Conservation (phyloP, 1,140 invertebrate species). For the Nasonia vitripennis region DNA sequence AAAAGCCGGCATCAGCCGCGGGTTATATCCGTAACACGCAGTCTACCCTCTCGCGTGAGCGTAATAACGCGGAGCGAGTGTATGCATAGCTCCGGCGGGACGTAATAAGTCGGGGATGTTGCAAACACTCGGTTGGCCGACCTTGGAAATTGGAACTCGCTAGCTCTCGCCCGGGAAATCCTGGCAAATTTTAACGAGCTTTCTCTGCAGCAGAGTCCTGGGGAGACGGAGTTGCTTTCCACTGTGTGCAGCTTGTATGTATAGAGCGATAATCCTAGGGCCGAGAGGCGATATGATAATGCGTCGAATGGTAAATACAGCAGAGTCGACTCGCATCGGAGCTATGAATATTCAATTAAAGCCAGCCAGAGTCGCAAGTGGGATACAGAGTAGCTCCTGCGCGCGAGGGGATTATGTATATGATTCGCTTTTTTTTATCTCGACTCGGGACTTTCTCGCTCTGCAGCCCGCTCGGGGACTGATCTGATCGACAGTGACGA, state of each 20-base stretch:
- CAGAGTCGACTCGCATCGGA: not conserved
- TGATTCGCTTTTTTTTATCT: not conserved
- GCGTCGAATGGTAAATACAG: constrained; percentile 55
- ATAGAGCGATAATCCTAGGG: not conserved
- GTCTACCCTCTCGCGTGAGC: not conserved
- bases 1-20: not conserved
- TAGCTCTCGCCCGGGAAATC: constrained; percentile 10
- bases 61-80: not conserved
- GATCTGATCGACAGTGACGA: not conserved
- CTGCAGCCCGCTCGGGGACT: not conserved
- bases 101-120: constrained; percentile 37
- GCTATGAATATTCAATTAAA: constrained; percentile 60
- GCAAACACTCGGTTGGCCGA: not conserved
- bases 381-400: not conserved
- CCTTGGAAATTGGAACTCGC: not conserved
- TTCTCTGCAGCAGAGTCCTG: not conserved
- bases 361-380: not conserved
- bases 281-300: constrained; percentile 50
- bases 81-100: constrained; percentile 8
- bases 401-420: constrained; percentile 2
- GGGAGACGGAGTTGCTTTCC: not conserved
- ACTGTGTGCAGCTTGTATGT: not conserved
- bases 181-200: constrained; percentile 49
- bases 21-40: not conserved
- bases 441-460: not conserved